phyloP scores from a whole-genome alignment of 2,797 vertebrate genomes.

The Sebastes trivittatus region DNA sequence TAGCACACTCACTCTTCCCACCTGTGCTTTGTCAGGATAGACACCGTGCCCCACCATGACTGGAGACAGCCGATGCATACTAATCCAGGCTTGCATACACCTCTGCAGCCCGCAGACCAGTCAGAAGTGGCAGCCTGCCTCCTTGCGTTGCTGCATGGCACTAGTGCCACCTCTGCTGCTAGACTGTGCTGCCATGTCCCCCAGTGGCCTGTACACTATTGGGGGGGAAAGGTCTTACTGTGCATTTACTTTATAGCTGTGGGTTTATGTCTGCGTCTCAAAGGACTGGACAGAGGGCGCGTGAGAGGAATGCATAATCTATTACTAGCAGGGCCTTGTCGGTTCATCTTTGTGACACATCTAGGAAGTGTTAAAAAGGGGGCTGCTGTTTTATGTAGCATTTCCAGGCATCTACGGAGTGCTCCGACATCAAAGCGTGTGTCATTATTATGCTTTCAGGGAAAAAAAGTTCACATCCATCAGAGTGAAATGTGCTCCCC shows the following conservation, averaged over 20 bases:
- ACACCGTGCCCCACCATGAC: slow-evolving; percentile 53
- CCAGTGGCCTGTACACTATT: slow-evolving; percentile 25
- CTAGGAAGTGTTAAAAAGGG: slow-evolving; percentile 51
- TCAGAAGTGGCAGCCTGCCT: slow-evolving; percentile 67
- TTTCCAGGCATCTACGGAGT: slow-evolving; percentile 46
- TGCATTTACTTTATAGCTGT: slow-evolving; percentile 68
- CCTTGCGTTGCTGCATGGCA: slow-evolving; percentile 49
- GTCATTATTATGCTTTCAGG: slow-evolving; percentile 70
- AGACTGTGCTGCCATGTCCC: slow-evolving; percentile 26
- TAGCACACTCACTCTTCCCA: slow-evolving; percentile 57
- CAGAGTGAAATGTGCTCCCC: slow-evolving; percentile 53
- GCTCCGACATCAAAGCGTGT: slow-evolving; percentile 58
- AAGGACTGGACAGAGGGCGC: slow-evolving; percentile 28
- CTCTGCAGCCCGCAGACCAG: slow-evolving; percentile 45
- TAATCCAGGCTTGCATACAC: slow-evolving; percentile 49
- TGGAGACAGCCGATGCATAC: slow-evolving; percentile 63
- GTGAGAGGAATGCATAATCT: slow-evolving; percentile 62
- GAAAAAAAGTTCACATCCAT: slow-evolving; percentile 62
- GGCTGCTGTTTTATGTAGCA: slow-evolving; percentile 68
- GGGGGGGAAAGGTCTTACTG: slow-evolving; percentile 56
- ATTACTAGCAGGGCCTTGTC: slow-evolving; percentile 45
- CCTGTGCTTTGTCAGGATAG: slow-evolving; percentile 71
- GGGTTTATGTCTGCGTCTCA: slow-evolving; percentile 57
- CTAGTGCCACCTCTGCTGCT: slow-evolving; percentile 48
- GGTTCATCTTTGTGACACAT: slow-evolving; percentile 64